A percentile compares a stretch with the other conserved stretches of the same genome.
Evolutionary conservation across 2,888 invertebrate species (phyloP).

Genomic region (Therioaphis trifolii): DNA sequence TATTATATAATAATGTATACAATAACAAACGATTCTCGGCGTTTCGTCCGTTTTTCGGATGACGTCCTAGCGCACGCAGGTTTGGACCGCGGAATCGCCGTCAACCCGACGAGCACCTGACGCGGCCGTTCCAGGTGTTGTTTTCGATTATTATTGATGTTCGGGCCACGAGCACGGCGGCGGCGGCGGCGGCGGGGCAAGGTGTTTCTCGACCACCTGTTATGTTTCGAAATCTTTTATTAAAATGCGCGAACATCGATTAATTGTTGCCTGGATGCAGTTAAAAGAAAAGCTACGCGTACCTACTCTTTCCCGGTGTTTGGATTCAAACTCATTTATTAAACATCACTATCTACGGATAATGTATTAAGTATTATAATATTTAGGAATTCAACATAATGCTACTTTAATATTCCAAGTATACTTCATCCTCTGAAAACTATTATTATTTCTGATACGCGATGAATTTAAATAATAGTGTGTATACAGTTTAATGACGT

Average conservation of each 20-base stretch:
- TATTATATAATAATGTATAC: not conserved
- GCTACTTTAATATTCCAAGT: no score
- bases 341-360: no score
- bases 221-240: not conserved
- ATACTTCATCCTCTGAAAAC: no score
- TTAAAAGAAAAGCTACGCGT: no score
- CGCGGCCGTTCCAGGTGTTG: slow-evolving; percentile 7
- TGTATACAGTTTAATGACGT: no score
- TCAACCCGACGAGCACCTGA: slow-evolving; percentile 10
- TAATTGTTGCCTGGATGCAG: no score
- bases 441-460: no score
- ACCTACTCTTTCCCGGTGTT: no score
- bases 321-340: no score
- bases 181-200: not conserved
- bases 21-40: not conserved
- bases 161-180: not conserved
- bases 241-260: not conserved
- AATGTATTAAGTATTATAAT: no score
- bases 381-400: no score
- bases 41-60: not conserved
- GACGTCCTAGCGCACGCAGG: not conserved
- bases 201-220: slow-evolving; percentile 48
- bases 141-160: not conserved
- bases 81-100: not conserved
- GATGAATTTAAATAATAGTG: no score